Evolutionary conservation across 2,113 vertebrate genomes (phyloP), one percentile per base, ranked within the genome.

Genomic region (Petrocephalus microphthalmus): DNA sequence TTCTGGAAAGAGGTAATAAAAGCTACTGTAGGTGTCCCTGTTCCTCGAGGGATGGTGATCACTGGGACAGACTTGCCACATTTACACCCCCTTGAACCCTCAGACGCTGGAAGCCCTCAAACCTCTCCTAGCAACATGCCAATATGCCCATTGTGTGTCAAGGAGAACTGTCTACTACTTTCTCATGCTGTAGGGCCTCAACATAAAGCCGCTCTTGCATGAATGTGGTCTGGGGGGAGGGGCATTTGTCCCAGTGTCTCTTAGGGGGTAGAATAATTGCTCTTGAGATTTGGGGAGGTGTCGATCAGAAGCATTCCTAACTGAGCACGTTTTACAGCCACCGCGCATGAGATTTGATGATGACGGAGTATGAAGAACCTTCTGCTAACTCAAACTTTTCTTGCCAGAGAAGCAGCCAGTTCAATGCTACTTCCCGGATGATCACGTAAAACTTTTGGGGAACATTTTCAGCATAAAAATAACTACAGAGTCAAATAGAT

Each of bases 151-250:
- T 82, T 87, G 84, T 88, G 53, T 84, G 64, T 25, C 57, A 47
- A 85, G 47, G 82, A 78, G 51, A 67, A 84, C 88, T 89, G 84
- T 88, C 64, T 49, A 89, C 85, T 88, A 89, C 83, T 90, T 92
- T 91, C 89, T 89, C 87, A 89, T 88, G 88, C 51, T 53, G 88
- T 78, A 51, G 37, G 87, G 49, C 49, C 71, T 51, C 60, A 89
- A 92, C 87, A 91, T 89, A 83, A 91, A 91, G 86, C 87, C 53
- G 64, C 67, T 81, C 37, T 86, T 25, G 49, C 82, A 88, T 91
- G 88, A 74, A 71, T 89, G 56, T 71, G 74, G 84, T 88, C 88
- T 91, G 88, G 71, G 88, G 89, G 89, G 91, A 89, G 89, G 84
- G 49, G 87, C 85, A 8, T 47, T 19, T 42, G 13, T 81, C 29